A percentile compares a stretch with the other conserved stretches of the same genome.
Conservation (phyloP, 2,888 invertebrate genomes). For the Luperina nickerlii region DNA sequence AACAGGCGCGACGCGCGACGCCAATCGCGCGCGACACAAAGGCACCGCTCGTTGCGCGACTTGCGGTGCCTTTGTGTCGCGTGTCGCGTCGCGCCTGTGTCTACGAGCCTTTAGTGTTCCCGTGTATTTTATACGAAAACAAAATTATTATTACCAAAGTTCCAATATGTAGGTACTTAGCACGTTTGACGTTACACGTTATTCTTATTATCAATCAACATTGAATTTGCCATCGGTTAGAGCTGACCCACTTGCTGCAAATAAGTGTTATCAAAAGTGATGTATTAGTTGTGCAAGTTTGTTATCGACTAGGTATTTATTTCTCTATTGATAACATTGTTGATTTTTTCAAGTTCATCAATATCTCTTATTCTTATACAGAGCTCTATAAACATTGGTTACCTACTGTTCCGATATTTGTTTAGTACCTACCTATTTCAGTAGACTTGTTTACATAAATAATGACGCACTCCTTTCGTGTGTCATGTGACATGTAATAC, state of each 20-base stretch:
- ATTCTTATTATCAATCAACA: conserved; percentile 62
- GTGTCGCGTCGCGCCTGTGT: too few relatives aligned
- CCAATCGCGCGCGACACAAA: too few relatives aligned
- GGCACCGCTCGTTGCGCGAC: too few relatives aligned
- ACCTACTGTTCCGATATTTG: conserved; percentile 70
- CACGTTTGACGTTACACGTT: conserved; percentile 43
- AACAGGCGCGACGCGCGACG: too few relatives aligned
- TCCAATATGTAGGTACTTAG: conserved; percentile 52
- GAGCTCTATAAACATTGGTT: conserved; percentile 73
- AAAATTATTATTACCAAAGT: conserved; percentile 67
- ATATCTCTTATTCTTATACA: conserved; percentile 76
- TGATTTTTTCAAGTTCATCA: conserved; percentile 80
- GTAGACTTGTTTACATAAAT: conserved; percentile 73
- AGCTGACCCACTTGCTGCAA: conserved; percentile 84
- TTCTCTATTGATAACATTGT: conserved; percentile 74
- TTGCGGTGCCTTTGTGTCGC: too few relatives aligned
- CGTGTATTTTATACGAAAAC: conserved; percentile 61
- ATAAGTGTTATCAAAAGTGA: conserved; percentile 84
- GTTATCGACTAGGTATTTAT: conserved; percentile 78
- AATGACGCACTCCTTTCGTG: conserved; percentile 75
- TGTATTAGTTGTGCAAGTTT: conserved; percentile 84
- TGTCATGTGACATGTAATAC: conserved; percentile 65
- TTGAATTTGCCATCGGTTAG: conserved; percentile 71
- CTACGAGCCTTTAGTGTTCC: too few relatives aligned
- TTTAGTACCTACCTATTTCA: conserved; percentile 69